Base-by-base conservation (phyloP, 2,113 vertebrate species). In the Gnathonemus longibarbis region DNA sequence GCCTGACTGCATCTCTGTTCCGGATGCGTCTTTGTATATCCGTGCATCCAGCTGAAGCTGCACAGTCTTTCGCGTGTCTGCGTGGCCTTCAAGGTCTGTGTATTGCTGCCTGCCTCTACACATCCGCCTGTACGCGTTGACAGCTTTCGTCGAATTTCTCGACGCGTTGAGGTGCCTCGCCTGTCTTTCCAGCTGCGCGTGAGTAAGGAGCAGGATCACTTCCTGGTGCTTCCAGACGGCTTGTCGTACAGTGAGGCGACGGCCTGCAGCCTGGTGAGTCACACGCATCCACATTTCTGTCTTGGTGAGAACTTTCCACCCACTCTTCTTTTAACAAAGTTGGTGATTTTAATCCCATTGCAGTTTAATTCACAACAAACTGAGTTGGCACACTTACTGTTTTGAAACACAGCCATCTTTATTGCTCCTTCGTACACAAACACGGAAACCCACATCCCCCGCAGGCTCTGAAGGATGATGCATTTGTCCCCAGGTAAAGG, bases 231-330 rank as follows among this genome's bases (percentile, higher is more conserved):
- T 94, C 98, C 98, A 91, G 96, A 95, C 93, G 98, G 98, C 92
- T 95, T 99, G 88, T 98, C 97, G 21, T 99, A 98, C 94, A 95
- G 97, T 90, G 98, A 99, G 94, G 98, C 97, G 89, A 98, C 98
- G 13, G 97, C 97, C 93, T 97, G 97, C 91, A 98, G 97, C 94
- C 95, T 99, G 97, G 98, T 99, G 96, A 56, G 96, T 86, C 50
- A 13, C 31, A 19, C 39, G 17, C n/a, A 42, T 89, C 31, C 48
- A 39, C 88, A 80, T 74, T 35, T n/a, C 56, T 24, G 17, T 45
- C 19, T 87, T 50, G 13, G 66, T 15, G n/a, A 74, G 13, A 39
- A 80, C 35, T 42, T 80, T 11, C 74, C 74, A 80, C 74, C 74
- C 74, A 77, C 70, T 7, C 35, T 35, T 39, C 9, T 74, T 39